phyloP scores from a whole-genome alignment of 1,140 invertebrate genomes.

The Drosophila saltans region DNA sequence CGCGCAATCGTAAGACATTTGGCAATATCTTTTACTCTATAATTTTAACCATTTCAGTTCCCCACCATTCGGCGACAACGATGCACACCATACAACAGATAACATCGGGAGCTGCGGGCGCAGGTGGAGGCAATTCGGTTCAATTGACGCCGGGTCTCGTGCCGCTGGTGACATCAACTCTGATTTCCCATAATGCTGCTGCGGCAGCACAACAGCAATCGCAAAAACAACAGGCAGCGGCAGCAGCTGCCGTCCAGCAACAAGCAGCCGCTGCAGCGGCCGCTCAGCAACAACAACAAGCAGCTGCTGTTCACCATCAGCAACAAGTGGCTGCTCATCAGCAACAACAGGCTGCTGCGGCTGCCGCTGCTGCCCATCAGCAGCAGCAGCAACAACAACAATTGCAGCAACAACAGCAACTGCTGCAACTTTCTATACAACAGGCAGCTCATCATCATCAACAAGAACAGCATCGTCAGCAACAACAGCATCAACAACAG shows the following conservation, averaged over 20 bases:
- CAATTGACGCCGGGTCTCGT: constrained; percentile 75
- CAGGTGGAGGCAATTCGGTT: constrained; percentile 67
- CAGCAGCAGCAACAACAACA: constrained; percentile 73
- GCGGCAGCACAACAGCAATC: constrained; percentile 68
- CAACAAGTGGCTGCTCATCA: constrained; percentile 59
- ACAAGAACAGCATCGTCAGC: constrained; percentile 64
- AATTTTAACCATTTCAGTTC: constrained; percentile 60
- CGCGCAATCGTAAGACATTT: not conserved
- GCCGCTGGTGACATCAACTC: constrained; percentile 77
- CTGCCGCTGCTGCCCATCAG: constrained; percentile 55
- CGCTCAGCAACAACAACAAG: constrained; percentile 63
- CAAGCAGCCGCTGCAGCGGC: constrained; percentile 59
- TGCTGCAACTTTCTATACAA: constrained; percentile 72
- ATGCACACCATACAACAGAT: constrained; percentile 83
- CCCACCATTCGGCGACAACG: constrained; percentile 75
- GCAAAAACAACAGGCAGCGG: constrained; percentile 65
- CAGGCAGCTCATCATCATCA: constrained; percentile 76
- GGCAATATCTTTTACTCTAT: constrained; percentile 30
- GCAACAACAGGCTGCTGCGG: constrained; percentile 63
- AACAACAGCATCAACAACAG: constrained; percentile 59
- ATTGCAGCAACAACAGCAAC: constrained; percentile 67
- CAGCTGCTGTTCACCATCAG: constrained; percentile 62
- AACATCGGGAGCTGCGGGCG: constrained; percentile 69
- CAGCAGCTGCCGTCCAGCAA: constrained; percentile 49
- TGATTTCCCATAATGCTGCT: constrained; percentile 76